Evolutionary conservation across 1,140 invertebrate species (phyloP).

Genomic region (Himalopsyche phryganea): DNA sequence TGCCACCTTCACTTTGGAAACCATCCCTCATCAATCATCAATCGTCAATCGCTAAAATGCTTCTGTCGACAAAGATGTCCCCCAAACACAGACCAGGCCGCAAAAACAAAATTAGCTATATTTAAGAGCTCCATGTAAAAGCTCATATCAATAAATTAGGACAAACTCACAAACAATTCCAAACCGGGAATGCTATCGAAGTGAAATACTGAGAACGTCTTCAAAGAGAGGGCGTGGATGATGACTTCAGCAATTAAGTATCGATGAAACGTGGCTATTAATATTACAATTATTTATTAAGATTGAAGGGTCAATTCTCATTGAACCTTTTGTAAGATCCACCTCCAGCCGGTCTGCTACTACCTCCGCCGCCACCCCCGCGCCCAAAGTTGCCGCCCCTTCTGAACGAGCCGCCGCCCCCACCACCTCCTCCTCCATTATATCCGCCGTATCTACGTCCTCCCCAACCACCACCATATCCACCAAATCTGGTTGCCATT

Average conservation of each 20-base stretch:
- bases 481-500: slow-evolving; percentile 53
- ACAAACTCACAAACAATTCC: slow-evolving; percentile 18
- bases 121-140: too few relatives aligned
- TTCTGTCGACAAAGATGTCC: too few relatives aligned
- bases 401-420: slow-evolving; percentile 38
- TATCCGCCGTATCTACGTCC: slow-evolving; percentile 42
- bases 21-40: background rate
- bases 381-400: slow-evolving; percentile 28
- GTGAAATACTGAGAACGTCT: background rate
- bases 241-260: too few relatives aligned
- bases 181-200: slow-evolving; percentile 1
- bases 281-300: too few relatives aligned
- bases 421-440: slow-evolving; percentile 38
- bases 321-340: slow-evolving; percentile 26
- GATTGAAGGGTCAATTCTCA: slow-evolving; percentile 13
- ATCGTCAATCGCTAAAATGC: too few relatives aligned
- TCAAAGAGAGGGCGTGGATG: too few relatives aligned
- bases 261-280: background rate
- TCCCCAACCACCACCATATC: slow-evolving; percentile 53
- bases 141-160: slow-evolving; percentile 5
- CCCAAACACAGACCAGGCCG: too few relatives aligned
- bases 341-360: slow-evolving; percentile 41
- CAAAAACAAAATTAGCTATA: too few relatives aligned
- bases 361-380: slow-evolving; percentile 38
- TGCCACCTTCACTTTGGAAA: background rate